Percentiles rank a stretch among this genome's conserved stretches.
phyloP scores from a whole-genome alignment of 2,797 vertebrate genomes.

The Rachycentron canadum region DNA sequence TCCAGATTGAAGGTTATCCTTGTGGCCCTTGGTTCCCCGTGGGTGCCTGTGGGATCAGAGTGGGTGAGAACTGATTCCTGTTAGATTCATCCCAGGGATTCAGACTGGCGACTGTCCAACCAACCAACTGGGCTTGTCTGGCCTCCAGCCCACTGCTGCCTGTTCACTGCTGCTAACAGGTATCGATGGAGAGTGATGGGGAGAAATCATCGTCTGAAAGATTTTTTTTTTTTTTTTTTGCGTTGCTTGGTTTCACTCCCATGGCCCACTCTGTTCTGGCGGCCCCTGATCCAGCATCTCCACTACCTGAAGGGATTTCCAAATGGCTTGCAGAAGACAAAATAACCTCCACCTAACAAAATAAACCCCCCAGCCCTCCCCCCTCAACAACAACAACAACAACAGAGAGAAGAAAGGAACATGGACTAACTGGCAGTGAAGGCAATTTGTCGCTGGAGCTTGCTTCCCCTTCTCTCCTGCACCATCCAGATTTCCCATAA shows the following conservation, averaged over 20 bases:
- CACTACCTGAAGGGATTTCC: slow-evolving; percentile 89
- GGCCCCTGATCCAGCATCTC: slow-evolving; percentile 63
- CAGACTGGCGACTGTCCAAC: slow-evolving; percentile 71
- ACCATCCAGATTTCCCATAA: slow-evolving; percentile 86
- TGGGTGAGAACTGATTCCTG: slow-evolving; percentile 60
- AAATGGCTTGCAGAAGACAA: slow-evolving; percentile 68
- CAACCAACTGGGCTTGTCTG: slow-evolving; percentile 56
- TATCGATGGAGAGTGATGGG: slow-evolving; percentile 72
- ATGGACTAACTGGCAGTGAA: slow-evolving; percentile 90
- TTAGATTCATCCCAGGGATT: slow-evolving; percentile 66
- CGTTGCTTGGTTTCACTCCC: slow-evolving; percentile 57
- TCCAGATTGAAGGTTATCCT: slow-evolving; percentile 70
- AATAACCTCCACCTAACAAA: slow-evolving; percentile 78
- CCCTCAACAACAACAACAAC: slow-evolving; percentile 82
- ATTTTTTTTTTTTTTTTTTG: slow-evolving; percentile 36
- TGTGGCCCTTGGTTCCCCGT: slow-evolving; percentile 52
- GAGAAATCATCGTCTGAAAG: slow-evolving; percentile 68
- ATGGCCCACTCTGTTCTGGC: slow-evolving; percentile 48
- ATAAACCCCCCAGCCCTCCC: slow-evolving; percentile 64
- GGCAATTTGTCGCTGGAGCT: slow-evolving; percentile 89
- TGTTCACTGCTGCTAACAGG: slow-evolving; percentile 71
- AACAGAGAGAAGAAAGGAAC: slow-evolving; percentile 85
- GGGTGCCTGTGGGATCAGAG: slow-evolving; percentile 61
- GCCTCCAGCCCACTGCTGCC: slow-evolving; percentile 55
- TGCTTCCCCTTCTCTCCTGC: slow-evolving; percentile 69